phyloP scores from a whole-genome alignment of 1,140 invertebrate species.

The Hetaerina americana region DNA sequence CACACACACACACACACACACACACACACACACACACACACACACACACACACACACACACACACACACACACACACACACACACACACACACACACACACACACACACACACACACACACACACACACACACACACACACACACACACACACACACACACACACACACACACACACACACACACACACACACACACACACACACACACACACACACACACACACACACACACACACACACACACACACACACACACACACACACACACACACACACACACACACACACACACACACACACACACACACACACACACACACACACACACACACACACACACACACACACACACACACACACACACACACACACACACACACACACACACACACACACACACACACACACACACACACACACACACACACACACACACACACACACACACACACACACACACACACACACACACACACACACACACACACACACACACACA shows the following conservation, averaged over 20 bases:
- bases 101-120: slow-evolving; percentile 9
- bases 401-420: slow-evolving; percentile 9
- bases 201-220: slow-evolving; percentile 9
- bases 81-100: slow-evolving; percentile 9
- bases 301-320: slow-evolving; percentile 9
- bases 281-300: slow-evolving; percentile 9
- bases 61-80: slow-evolving; percentile 9
- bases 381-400: slow-evolving; percentile 9
- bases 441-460: slow-evolving; percentile 12
- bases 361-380: slow-evolving; percentile 9
- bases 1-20: slow-evolving; percentile 9
- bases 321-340: slow-evolving; percentile 9
- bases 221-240: slow-evolving; percentile 9
- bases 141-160: slow-evolving; percentile 9
- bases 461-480: slow-evolving; percentile 16
- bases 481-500: slow-evolving; percentile 16
- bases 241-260: slow-evolving; percentile 9
- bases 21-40: slow-evolving; percentile 9
- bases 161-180: slow-evolving; percentile 9
- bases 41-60: slow-evolving; percentile 9
- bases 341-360: slow-evolving; percentile 9
- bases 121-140: slow-evolving; percentile 9
- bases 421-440: slow-evolving; percentile 9
- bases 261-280: slow-evolving; percentile 9
- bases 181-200: slow-evolving; percentile 9